Base-by-base conservation (phyloP, 2,888 invertebrate species). In the Cinara cedri region DNA sequence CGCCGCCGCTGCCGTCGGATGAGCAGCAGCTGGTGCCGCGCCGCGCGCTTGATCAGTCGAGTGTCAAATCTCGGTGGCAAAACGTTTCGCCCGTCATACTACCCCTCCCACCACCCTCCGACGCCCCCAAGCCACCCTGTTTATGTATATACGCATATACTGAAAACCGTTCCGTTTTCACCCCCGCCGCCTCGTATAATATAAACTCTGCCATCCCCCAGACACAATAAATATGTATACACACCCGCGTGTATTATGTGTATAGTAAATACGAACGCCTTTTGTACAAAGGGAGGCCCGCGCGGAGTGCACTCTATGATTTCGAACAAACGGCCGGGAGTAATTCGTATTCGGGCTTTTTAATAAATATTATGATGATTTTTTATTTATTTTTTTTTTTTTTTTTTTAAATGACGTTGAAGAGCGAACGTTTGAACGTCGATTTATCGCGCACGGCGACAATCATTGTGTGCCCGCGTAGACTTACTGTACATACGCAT, bases 1-100 rank as follows among this genome's bases (percentile, higher is more conserved):
- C 1, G 42, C 19, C 46, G 11, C 46, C 46, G 11, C 44, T 10
- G 34, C 19, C 3, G 21, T 14, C 24, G 24, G 70, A 68, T 57
- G 68, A 70, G 78, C 78, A 70, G 78, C 78, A 78, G 78, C 78
- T 78, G 78, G 78, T 75, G 75, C 34, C 34, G 34, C 6, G 34
- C 34, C 60, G 60, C 62, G 74, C 70, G 42, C 42, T 60, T 78
- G 78, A 78, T 78, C 78, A 70, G 66, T 46, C 78, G 78, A 60
- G 70, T 78, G 78, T 78, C 78, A 78, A 78, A 78, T 78, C 68
- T 57, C 70, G 46, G 60, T 24, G 78, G 78, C 70, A 60, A 70
- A 78, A 70, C 68, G 60, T 51, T 78, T 78, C 78, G 44, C 70
- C 21, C 49, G 13, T 10, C 21, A 42, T 10, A n/a, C 34, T 26